phyloP scores from a whole-genome alignment of 2,797 vertebrate genomes.

The Enoplosus armatus region DNA sequence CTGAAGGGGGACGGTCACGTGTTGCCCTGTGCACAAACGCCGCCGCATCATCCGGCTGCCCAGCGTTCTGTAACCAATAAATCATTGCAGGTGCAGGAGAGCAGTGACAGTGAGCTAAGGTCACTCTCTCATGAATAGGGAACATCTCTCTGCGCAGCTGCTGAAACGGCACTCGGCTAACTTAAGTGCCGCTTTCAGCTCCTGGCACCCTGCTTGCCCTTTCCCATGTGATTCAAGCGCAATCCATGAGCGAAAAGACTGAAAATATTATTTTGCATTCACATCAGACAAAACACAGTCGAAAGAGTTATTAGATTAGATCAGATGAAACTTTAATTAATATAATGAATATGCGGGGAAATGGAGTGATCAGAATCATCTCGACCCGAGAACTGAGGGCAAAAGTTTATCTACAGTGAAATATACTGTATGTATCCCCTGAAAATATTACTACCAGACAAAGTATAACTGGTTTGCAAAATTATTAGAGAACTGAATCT shows the following conservation, averaged over 20 bases:
- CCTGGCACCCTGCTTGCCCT: conserved; percentile 42
- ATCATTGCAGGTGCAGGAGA: conserved; percentile 74
- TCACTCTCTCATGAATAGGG: conserved; percentile 77
- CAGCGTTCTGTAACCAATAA: conserved; percentile 71
- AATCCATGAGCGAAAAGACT: background rate
- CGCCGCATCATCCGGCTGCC: conserved; percentile 52
- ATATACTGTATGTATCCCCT: background rate
- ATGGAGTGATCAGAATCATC: conserved; percentile 20
- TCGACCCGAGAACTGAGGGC: background rate
- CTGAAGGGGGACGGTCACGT: conserved; percentile 47
- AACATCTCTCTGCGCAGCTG: conserved; percentile 63
- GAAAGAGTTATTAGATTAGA: conserved; percentile 10
- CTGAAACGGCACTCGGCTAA: conserved; percentile 63
- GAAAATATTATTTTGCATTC: conserved; percentile 20
- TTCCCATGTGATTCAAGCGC: conserved; percentile 39
- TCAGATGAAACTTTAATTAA: conserved; percentile 27
- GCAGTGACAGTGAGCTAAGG: conserved; percentile 73
- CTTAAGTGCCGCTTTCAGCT: conserved; percentile 60
- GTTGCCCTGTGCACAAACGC: conserved; percentile 44
- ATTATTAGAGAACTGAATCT: conserved; percentile 23
- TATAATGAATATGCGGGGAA: conserved; percentile 2
- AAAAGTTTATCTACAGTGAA: background rate
- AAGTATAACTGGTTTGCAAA: conserved; percentile 9
- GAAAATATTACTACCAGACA: background rate
- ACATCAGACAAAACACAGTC: conserved; percentile 16